Conservation (phyloP, 2,888 invertebrate genomes). For the Drosophila suboccidentalis region DNA sequence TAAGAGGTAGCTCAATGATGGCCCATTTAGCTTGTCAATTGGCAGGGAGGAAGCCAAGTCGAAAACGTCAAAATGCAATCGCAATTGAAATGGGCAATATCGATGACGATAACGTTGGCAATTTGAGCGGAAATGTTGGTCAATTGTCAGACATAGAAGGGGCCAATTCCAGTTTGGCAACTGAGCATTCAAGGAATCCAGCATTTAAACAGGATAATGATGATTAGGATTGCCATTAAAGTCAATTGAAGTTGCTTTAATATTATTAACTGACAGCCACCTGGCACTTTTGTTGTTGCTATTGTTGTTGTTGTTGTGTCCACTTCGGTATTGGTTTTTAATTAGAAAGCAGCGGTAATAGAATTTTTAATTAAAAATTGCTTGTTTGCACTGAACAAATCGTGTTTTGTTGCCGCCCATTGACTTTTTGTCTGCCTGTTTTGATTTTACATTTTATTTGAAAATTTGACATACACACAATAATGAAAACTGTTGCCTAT, state of each 20-base stretch:
- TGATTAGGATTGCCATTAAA: slow-evolving; percentile 52
- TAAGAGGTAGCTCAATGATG: slow-evolving; percentile 62
- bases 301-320: slow-evolving; percentile 14
- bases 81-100: slow-evolving; percentile 46
- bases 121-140: slow-evolving; percentile 53
- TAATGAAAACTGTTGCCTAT: slow-evolving; percentile 54
- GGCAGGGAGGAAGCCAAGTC: slow-evolving; percentile 55
- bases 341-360: slow-evolving; percentile 76
- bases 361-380: slow-evolving; percentile 80
- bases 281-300: slow-evolving; percentile 20
- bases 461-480: slow-evolving; percentile 56
- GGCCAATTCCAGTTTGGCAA: slow-evolving; percentile 4
- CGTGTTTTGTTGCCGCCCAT: slow-evolving; percentile 8
- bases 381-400: slow-evolving; percentile 34
- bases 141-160: slow-evolving; percentile 43
- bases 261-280: slow-evolving; percentile 40
- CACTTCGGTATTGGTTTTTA: slow-evolving; percentile 55
- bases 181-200: background rate
- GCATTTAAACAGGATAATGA: slow-evolving; percentile 14
- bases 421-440: slow-evolving; percentile 25
- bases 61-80: slow-evolving; percentile 49
- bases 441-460: slow-evolving; percentile 64
- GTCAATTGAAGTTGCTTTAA: slow-evolving; percentile 50
- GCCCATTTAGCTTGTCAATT: slow-evolving; percentile 73
- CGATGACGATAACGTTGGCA: slow-evolving; percentile 37